These are phyloP conservation scores for Ficedula albicollis DNA, from an alignment of 2,797 vertebrate genomes.

Conservation along the genomic window DNA sequence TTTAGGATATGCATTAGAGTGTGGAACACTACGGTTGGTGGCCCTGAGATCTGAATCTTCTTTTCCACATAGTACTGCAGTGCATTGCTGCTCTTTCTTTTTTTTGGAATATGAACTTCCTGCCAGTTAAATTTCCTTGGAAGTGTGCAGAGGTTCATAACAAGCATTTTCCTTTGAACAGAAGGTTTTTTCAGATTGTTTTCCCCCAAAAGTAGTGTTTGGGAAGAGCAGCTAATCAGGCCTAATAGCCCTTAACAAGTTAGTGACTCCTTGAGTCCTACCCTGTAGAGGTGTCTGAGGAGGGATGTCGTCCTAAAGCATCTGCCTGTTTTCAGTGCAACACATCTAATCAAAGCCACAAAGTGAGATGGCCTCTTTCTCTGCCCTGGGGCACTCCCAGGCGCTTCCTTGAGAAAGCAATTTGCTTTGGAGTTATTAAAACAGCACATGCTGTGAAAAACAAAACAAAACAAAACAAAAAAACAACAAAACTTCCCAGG, in stretches of 20 bases:
- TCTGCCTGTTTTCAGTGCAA: not conserved
- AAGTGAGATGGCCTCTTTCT: not conserved
- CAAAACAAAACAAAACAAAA: not conserved
- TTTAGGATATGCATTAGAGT: not conserved
- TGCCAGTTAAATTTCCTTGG: not conserved
- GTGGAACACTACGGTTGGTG: not conserved
- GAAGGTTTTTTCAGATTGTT: not conserved
- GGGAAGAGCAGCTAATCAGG: not conserved
- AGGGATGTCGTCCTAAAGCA: not conserved
- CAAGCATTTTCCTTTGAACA: not conserved
- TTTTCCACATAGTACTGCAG: not conserved
- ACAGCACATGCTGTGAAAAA: not conserved
- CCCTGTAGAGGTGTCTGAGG: not conserved
- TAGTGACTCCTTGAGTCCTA: not conserved
- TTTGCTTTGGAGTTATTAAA: slow-evolving; percentile 16
- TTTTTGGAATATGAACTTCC: not conserved
- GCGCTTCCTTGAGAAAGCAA: slow-evolving; percentile 12
- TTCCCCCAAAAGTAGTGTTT: not conserved
- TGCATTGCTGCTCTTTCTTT: not conserved
- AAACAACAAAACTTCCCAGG: not conserved
- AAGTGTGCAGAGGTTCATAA: not conserved
- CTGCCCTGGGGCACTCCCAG: not conserved
- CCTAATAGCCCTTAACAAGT: not conserved
- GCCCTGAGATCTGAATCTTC: not conserved
- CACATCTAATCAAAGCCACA: not conserved